phyloP scores from a whole-genome alignment of 2,797 vertebrate genomes.

The Telmatherina bonti region DNA sequence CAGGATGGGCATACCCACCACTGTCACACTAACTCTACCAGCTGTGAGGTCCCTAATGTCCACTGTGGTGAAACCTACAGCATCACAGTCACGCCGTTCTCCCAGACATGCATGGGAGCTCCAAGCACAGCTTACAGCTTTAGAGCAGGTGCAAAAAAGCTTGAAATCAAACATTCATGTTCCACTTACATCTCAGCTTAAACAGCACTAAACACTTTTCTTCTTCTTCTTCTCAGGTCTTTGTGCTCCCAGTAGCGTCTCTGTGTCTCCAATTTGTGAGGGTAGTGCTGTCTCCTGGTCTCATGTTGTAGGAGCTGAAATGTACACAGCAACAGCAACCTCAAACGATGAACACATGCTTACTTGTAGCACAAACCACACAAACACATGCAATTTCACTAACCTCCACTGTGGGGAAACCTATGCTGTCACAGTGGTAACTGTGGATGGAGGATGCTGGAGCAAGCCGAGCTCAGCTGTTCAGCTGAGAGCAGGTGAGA shows the following conservation, averaged over 20 bases:
- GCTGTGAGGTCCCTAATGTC: slow-evolving; percentile 69
- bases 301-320: slow-evolving; percentile 54
- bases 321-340: slow-evolving; percentile 66
- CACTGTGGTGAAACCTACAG: slow-evolving; percentile 78
- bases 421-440: slow-evolving; percentile 68
- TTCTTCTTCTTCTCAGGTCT: slow-evolving; percentile 62
- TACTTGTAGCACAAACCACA: slow-evolving; percentile 68
- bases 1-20: slow-evolving; percentile 48
- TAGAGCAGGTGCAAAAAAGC: slow-evolving; percentile 68
- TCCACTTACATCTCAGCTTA: neutral
- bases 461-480: slow-evolving; percentile 58
- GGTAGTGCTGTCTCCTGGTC: slow-evolving; percentile 72
- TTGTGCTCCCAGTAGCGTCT: slow-evolving; percentile 74
- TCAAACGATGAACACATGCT: slow-evolving; percentile 59
- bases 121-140: slow-evolving; percentile 58
- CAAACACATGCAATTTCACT: slow-evolving; percentile 69
- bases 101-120: slow-evolving; percentile 69
- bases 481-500: slow-evolving; percentile 67
- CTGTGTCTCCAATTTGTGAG: slow-evolving; percentile 59
- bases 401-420: slow-evolving; percentile 72
- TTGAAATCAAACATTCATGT: neutral
- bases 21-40: slow-evolving; percentile 65
- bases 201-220: neutral
- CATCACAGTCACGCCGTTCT: slow-evolving; percentile 72
- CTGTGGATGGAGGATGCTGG: slow-evolving; percentile 67